A percentile compares a stretch with the other conserved stretches of the same genome.
phyloP scores from a whole-genome alignment of 2,797 vertebrate species.

The Gobio occitaniae region DNA sequence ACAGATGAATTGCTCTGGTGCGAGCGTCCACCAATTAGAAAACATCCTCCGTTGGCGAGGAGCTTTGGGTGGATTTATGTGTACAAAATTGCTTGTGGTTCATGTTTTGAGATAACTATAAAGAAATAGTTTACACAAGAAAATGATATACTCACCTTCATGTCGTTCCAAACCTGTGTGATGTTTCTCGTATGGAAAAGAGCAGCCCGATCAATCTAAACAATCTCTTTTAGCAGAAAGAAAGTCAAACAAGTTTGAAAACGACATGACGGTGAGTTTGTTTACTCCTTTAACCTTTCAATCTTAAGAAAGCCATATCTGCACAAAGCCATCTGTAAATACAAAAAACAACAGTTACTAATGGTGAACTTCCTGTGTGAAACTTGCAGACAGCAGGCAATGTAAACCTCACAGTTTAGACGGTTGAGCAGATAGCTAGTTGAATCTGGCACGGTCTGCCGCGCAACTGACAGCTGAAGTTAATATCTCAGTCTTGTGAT shows the following conservation, averaged over 20 bases:
- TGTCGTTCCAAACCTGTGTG: background rate
- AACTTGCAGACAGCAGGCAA: constrained; percentile 38
- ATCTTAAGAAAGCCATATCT: constrained; percentile 13
- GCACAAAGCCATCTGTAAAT: constrained; percentile 20
- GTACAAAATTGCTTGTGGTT: constrained; percentile 45
- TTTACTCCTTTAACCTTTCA: background rate
- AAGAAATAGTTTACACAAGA: background rate
- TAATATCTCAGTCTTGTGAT: constrained; percentile 38
- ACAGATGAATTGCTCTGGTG: constrained; percentile 69
- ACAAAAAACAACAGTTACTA: constrained; percentile 27
- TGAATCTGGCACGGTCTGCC: constrained; percentile 28
- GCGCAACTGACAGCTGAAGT: constrained; percentile 54
- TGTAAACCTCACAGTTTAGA: constrained; percentile 31
- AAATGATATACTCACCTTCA: background rate
- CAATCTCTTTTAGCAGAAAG: background rate
- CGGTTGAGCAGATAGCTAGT: constrained; percentile 54
- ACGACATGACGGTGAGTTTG: background rate
- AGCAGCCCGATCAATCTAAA: background rate
- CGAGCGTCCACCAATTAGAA: constrained; percentile 35
- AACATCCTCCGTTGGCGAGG: constrained; percentile 45
- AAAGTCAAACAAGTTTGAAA: background rate
- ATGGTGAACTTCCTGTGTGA: constrained; percentile 56
- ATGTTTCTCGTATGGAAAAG: background rate
- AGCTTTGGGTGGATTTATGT: constrained; percentile 69
- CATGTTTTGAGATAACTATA: constrained; percentile 31